Conservation (phyloP, 2,113 vertebrate species). For the Lampris incognitus region DNA sequence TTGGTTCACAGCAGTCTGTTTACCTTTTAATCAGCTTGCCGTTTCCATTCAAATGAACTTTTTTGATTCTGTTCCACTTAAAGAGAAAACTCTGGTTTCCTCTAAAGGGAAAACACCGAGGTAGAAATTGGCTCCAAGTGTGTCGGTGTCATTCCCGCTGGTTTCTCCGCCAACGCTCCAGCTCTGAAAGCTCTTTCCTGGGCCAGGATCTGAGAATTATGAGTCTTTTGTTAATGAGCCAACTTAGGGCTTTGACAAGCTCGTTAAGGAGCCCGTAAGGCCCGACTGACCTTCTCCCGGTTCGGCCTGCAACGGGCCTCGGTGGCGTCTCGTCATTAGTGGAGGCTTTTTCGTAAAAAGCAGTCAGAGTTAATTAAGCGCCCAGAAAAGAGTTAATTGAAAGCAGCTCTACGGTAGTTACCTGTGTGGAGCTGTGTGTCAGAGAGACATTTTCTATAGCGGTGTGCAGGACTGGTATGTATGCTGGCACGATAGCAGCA, state of each 20-base stretch:
- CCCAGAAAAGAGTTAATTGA: constrained; percentile 56
- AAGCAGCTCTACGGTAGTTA: constrained; percentile 33
- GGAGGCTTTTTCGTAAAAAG: constrained; percentile 45
- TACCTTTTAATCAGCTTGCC: too few species aligned
- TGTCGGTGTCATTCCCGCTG: too few species aligned
- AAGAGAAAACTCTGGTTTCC: too few species aligned
- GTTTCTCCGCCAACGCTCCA: background rate
- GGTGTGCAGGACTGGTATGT: too few species aligned
- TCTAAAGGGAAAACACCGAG: too few species aligned
- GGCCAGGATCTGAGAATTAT: background rate
- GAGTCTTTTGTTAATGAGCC: constrained; percentile 11
- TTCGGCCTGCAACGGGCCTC: constrained; percentile 15
- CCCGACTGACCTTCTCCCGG: constrained; percentile 18
- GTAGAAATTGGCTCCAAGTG: too few species aligned
- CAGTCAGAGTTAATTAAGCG: constrained; percentile 67
- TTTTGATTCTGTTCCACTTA: too few species aligned
- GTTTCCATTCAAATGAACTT: too few species aligned
- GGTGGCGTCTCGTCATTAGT: constrained; percentile 4
- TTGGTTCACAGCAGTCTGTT: too few species aligned
- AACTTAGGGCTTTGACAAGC: constrained; percentile 35
- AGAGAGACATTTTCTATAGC: background rate
- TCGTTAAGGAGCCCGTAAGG: constrained; percentile 36
- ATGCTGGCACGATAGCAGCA: too few species aligned
- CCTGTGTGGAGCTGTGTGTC: too few species aligned
- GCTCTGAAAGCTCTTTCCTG: background rate